These are phyloP conservation scores for Ophthalmolycus amberensis DNA, from an alignment of 2,113 vertebrate species.

Conservation along the genomic window DNA sequence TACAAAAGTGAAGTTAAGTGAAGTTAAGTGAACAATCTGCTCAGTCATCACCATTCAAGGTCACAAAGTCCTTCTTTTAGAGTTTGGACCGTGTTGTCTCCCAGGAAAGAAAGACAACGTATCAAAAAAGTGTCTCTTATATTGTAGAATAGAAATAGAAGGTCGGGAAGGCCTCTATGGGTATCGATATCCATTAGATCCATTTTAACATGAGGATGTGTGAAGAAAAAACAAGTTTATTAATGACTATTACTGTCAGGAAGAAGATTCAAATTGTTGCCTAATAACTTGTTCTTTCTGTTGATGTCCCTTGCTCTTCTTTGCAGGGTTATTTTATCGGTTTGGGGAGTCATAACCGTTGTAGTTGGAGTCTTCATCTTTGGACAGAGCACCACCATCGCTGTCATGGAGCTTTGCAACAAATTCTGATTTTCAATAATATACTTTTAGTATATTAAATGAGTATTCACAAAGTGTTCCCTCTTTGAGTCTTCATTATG, in stretches of 20 bases:
- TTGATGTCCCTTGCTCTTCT: not conserved
- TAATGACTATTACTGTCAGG: not conserved
- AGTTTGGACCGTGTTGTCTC: not conserved
- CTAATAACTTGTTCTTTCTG: not conserved
- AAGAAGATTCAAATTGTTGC: not conserved
- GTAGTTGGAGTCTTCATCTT: slow-evolving; percentile 90
- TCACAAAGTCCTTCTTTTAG: not conserved
- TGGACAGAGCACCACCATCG: slow-evolving; percentile 89
- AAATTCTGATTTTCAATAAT: slow-evolving; percentile 67
- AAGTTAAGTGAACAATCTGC: not conserved
- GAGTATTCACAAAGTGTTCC: not conserved
- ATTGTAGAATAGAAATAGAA: not conserved
- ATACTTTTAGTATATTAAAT: not conserved
- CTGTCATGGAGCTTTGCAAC: slow-evolving; percentile 84
- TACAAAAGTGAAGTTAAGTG: too few species aligned
- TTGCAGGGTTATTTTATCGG: slow-evolving; percentile 83
- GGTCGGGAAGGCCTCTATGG: not conserved
- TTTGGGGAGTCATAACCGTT: slow-evolving; percentile 87
- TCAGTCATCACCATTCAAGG: not conserved
- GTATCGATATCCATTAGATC: not conserved
- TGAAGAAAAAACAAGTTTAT: not conserved
- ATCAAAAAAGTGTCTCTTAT: not conserved
- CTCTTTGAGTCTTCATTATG: not conserved
- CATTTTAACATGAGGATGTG: not conserved
- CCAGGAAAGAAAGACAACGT: not conserved